Conservation (phyloP, 2,113 vertebrate genomes). For the Limanda limanda region DNA sequence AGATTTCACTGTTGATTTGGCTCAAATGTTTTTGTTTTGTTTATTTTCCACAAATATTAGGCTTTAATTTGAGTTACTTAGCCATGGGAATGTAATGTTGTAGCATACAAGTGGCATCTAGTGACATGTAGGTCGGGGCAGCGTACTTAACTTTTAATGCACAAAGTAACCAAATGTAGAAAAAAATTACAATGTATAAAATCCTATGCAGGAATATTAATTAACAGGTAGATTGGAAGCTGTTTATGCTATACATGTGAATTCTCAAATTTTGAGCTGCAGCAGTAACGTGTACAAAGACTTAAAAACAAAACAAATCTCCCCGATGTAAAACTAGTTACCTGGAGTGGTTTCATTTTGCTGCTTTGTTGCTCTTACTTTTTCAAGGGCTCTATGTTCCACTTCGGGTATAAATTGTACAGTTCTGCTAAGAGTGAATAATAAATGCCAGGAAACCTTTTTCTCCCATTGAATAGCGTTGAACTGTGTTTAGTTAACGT, state of each 20-base stretch:
- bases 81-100: constrained; percentile 81
- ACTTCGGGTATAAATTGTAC: constrained; percentile 91
- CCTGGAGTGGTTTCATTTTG: constrained; percentile 90
- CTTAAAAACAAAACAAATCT: constrained; percentile 44
- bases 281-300: constrained; percentile 92
- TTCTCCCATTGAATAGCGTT: constrained; percentile 35
- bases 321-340: constrained; percentile 89
- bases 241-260: constrained; percentile 98
- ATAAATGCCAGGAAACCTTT: constrained; percentile 76
- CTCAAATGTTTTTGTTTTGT: constrained; percentile 48
- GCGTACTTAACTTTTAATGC: constrained; percentile 85
- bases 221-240: constrained; percentile 87
- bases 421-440: constrained; percentile 85
- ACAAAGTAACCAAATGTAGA: constrained; percentile 95
- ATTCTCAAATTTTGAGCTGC: constrained; percentile 91
- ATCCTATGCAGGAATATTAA: constrained; percentile 97
- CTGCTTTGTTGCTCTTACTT: constrained; percentile 95
- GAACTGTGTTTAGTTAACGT: background rate
- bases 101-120: constrained; percentile 78
- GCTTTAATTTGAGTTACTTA: constrained; percentile 79
- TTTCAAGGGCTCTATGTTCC: constrained; percentile 90
- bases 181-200: constrained; percentile 85
- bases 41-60: constrained; percentile 67
- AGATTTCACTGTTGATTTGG: constrained; percentile 70
- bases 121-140: constrained; percentile 83